Evolutionary conservation across 2,888 invertebrate genomes (phyloP), one percentile per base, ranked within the genome.

Genomic region (Leucania comma): DNA sequence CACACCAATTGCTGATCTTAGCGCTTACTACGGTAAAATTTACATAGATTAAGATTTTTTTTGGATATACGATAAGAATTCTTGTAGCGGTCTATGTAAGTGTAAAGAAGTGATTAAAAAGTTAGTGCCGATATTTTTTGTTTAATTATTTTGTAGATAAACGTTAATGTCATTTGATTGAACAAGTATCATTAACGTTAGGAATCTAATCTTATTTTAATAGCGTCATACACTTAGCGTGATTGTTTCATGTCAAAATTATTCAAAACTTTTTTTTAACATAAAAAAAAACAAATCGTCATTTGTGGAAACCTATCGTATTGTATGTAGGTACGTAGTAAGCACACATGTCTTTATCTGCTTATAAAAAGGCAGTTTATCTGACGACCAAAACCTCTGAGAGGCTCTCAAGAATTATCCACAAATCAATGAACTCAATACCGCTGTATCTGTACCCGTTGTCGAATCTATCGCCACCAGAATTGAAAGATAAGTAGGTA

Each of bases 401-500:
- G 83, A 83, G 73, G 85, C 54, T 72, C 10, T 0, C 29, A 10
- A 35, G 12, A 59, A 9, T 1, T 85, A 80, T 68, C 32, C 69
- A 82, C 35, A 67, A 74, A 80, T 53, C 51, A 24, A n/a, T 56
- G 59, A 65, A 50, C 60, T 42, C 46, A 35, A 48, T 65, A 61
- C 17, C 20, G 10, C 12, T 26, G 2, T 70, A 58, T 75, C 75
- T 80, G 29, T 62, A 53, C 17, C 50, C 24, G 65, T 64, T 68
- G 48, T 71, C 66, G 86, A 85, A 80, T 93, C 93, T 89, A 86
- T 78, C 86, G 79, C 86, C 87, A 91, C 90, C 92, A 92, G 91
- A 92, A 93, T 93, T 94, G 92, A 93, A 92, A 92, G 93, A 92
- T 93, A 94, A 94, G 93, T 92, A 92, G 92, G 92, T 92, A 94